These are phyloP conservation scores for Antitype chi DNA, from an alignment of 2,888 invertebrate species.

Conservation along the genomic window DNA sequence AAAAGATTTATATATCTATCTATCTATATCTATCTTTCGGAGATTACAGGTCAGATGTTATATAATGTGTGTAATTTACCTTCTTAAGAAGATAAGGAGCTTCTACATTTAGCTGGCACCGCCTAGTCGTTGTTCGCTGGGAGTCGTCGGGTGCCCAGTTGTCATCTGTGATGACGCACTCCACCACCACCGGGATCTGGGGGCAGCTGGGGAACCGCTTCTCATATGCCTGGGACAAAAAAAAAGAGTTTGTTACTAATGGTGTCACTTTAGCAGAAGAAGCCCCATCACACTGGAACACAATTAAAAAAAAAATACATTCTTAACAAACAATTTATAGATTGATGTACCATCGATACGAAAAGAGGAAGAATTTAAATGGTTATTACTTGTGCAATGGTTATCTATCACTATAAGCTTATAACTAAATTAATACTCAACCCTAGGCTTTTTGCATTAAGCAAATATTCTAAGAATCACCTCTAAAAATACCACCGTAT, in stretches of 20 bases:
- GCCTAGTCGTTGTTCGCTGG: constrained; percentile 94
- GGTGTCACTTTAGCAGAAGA: neutral
- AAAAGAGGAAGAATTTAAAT: neutral
- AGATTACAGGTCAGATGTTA: neutral
- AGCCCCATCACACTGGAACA: neutral
- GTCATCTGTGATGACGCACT: constrained; percentile 95
- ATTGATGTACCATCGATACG: neutral
- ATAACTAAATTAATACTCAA: neutral
- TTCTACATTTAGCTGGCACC: constrained; percentile 97
- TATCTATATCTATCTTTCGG: too few species aligned
- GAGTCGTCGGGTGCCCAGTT: constrained; percentile 94
- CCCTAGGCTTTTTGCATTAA: neutral
- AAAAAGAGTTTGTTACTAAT: constrained; percentile 12
- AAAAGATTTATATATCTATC: too few species aligned
- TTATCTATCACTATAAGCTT: neutral
- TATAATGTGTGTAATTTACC: constrained; percentile 85
- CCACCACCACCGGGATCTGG: constrained; percentile 98
- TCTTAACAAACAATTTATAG: neutral
- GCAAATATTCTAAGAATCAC: neutral
- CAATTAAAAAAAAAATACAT: neutral
- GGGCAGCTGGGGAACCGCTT: constrained; percentile 97
- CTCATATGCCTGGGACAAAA: constrained; percentile 95
- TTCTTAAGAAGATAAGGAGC: constrained; percentile 98
- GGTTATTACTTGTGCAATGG: neutral
- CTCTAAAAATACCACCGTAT: neutral